Conservation (phyloP, 2,797 vertebrate species). For the Cetoscarus ocellatus region DNA sequence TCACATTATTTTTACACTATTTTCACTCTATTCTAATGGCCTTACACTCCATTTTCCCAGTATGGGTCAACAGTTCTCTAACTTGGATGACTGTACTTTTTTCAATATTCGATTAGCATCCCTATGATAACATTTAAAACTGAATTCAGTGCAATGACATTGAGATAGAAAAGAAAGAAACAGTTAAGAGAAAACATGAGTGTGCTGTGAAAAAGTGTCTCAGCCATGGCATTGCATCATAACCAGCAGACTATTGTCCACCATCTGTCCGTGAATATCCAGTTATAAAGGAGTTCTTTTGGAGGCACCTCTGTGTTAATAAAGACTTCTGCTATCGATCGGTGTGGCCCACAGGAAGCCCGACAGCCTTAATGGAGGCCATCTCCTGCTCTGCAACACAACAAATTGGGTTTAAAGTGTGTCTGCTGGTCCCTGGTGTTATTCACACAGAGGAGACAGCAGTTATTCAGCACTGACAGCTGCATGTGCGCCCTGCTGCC, state of each 20-base stretch:
- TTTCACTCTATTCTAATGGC: too few species aligned
- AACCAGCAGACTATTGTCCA: constrained; percentile 5
- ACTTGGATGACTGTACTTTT: too few species aligned
- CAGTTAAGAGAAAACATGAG: background rate
- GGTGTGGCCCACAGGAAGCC: constrained; percentile 25
- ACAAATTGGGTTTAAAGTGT: constrained; percentile 62
- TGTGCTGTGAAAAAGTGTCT: background rate
- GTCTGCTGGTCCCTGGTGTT: constrained; percentile 32
- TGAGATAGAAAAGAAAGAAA: too few species aligned
- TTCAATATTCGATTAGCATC: too few species aligned
- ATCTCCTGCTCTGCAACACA: constrained; percentile 49
- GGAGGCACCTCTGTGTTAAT: constrained; percentile 43
- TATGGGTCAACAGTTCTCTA: too few species aligned
- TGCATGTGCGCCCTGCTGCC: background rate
- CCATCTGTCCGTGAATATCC: constrained; percentile 14
- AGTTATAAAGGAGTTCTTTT: constrained; percentile 23
- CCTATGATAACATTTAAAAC: too few species aligned
- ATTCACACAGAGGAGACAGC: constrained; percentile 32
- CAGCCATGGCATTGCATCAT: background rate
- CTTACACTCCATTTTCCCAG: too few species aligned
- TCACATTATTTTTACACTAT: too few species aligned
- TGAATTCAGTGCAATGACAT: too few species aligned
- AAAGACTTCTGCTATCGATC: constrained; percentile 56
- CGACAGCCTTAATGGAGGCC: constrained; percentile 54
- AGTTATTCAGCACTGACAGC: constrained; percentile 44